Percentiles rank a stretch among this genome's conserved stretches.
phyloP scores from a whole-genome alignment of 1,140 invertebrate genomes.

The Theocolax elegans region DNA sequence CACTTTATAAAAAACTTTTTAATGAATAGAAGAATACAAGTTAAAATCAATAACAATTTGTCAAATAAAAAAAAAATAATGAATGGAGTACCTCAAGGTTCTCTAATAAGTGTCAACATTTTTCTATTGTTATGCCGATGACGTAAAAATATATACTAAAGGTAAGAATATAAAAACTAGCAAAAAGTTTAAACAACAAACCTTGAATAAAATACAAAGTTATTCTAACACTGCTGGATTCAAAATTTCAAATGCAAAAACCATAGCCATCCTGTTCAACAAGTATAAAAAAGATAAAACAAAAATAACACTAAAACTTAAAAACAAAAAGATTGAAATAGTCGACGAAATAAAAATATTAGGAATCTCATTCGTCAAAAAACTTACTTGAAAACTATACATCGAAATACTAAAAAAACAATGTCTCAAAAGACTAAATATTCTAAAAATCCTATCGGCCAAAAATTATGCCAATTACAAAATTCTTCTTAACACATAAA shows the following conservation, averaged over 20 bases:
- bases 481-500: not conserved
- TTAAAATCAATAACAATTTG: too few species aligned
- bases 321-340: not conserved
- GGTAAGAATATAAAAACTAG: not conserved
- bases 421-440: slow-evolving; percentile 6
- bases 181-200: not conserved
- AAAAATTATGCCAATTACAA: slow-evolving; percentile 28
- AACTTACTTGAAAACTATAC: not conserved
- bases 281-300: not conserved
- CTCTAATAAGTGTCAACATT: not conserved
- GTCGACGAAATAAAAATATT: not conserved
- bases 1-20: too few species aligned
- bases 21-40: too few species aligned
- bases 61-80: not conserved
- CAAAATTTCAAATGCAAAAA: not conserved
- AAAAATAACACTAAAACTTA: not conserved
- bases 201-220: not conserved
- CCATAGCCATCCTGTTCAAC: not conserved
- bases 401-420: not conserved
- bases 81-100: not conserved
- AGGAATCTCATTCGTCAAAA: not conserved
- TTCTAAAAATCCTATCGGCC: slow-evolving; percentile 30
- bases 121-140: not conserved
- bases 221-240: not conserved
- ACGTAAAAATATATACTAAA: not conserved